phyloP scores from a whole-genome alignment of 2,113 vertebrate species.

The Heptranchias perlo region DNA sequence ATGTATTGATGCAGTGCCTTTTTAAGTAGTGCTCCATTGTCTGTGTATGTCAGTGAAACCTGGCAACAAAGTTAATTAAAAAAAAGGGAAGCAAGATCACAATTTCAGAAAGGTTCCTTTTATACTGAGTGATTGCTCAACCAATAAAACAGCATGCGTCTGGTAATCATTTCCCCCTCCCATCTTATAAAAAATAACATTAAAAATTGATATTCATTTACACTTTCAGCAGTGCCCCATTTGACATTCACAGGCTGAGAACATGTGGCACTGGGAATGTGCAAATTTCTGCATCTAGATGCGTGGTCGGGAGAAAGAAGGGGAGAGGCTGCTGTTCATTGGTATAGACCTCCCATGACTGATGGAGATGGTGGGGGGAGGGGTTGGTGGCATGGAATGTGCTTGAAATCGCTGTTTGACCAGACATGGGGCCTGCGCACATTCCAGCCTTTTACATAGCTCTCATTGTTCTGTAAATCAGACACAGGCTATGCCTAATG shows the following conservation, averaged over 20 bases:
- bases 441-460: conserved; percentile 35
- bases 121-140: conserved; percentile 1
- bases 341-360: conserved; percentile 2
- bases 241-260: not conserved
- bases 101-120: not conserved
- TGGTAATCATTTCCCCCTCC: conserved; percentile 20
- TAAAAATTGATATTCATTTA: not conserved
- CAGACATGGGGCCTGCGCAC: conserved; percentile 29
- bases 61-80: not conserved
- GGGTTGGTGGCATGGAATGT: conserved; percentile 8
- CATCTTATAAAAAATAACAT: not conserved
- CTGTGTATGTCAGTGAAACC: not conserved
- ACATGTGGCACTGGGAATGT: not conserved
- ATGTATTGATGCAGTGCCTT: not conserved
- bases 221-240: not conserved
- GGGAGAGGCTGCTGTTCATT: not conserved
- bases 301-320: not conserved
- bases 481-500: conserved; percentile 28
- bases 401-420: conserved; percentile 32
- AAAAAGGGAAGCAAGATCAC: not conserved
- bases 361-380: not conserved
- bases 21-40: not conserved
- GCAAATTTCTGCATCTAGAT: not conserved
- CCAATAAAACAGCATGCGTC: not conserved
- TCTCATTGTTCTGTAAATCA: conserved; percentile 30